A percentile compares a stretch with the other conserved stretches of the same genome.
These are phyloP conservation scores for Troides oblongomaculatus DNA, from an alignment of 2,888 invertebrate species.

Conservation along the genomic window DNA sequence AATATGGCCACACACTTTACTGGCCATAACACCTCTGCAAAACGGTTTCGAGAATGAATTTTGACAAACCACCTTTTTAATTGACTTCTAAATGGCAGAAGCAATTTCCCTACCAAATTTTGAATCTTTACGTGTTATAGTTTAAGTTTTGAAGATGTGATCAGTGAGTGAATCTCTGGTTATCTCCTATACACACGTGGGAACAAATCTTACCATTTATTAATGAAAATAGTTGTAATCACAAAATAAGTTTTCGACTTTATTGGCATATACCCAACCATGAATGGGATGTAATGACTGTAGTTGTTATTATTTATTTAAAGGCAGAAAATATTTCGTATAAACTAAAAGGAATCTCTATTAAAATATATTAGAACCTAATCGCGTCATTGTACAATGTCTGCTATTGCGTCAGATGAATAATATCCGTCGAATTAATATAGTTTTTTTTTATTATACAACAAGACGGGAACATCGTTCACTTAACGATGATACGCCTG, in stretches of 20 bases:
- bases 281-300: not conserved
- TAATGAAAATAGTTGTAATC: no score
- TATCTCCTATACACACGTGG: not conserved
- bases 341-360: not conserved
- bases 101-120: no score
- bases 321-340: not conserved
- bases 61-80: no score
- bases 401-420: not conserved
- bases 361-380: not conserved
- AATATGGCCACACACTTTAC: no score
- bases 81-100: no score
- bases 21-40: no score
- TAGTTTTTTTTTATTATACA: not conserved
- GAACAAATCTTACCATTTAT: not conserved
- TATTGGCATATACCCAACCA: not conserved
- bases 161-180: no score
- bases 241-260: not conserved
- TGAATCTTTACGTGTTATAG: no score
- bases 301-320: not conserved
- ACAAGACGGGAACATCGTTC: no score
- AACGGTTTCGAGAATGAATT: no score
- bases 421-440: not conserved
- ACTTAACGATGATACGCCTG: no score
- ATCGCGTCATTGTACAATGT: not conserved
- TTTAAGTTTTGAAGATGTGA: no score